These are phyloP conservation scores for Fringilla coelebs DNA, from an alignment of 2,797 vertebrate species.

Conservation along the genomic window DNA sequence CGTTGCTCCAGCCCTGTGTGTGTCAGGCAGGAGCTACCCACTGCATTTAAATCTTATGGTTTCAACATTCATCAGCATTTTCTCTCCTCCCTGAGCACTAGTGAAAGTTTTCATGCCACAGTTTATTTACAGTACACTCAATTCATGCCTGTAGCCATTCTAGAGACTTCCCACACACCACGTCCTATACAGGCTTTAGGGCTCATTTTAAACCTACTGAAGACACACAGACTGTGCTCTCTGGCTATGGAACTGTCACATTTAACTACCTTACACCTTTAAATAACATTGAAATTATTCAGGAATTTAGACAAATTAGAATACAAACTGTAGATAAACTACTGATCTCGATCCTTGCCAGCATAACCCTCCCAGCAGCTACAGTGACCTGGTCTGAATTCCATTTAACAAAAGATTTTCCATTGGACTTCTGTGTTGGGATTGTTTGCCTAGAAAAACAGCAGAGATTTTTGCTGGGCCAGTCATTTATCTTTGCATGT, in stretches of 20 bases:
- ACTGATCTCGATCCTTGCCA: neutral
- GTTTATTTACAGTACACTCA: conserved; percentile 31
- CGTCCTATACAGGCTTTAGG: neutral
- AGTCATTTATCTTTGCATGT: neutral
- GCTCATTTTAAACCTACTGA: neutral
- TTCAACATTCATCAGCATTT: neutral
- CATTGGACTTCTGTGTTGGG: neutral
- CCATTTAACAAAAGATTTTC: neutral
- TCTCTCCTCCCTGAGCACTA: neutral
- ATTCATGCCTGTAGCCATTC: conserved; percentile 8
- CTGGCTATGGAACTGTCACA: neutral
- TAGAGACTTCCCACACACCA: neutral
- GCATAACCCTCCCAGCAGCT: neutral
- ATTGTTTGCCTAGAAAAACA: neutral
- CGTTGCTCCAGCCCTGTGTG: neutral
- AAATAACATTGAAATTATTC: conserved; percentile 4
- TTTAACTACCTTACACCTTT: neutral
- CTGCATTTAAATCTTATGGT: neutral
- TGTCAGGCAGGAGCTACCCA: neutral
- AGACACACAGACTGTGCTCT: neutral
- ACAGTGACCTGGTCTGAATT: neutral
- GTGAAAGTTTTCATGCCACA: neutral
- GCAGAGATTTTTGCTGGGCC: neutral
- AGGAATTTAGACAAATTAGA: conserved; percentile 25
- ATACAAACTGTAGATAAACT: conserved; percentile 10